Percentiles rank a stretch among this genome's conserved stretches.
Evolutionary conservation across 2,888 invertebrate species (phyloP).

Genomic region (Himalopsyche anomala): DNA sequence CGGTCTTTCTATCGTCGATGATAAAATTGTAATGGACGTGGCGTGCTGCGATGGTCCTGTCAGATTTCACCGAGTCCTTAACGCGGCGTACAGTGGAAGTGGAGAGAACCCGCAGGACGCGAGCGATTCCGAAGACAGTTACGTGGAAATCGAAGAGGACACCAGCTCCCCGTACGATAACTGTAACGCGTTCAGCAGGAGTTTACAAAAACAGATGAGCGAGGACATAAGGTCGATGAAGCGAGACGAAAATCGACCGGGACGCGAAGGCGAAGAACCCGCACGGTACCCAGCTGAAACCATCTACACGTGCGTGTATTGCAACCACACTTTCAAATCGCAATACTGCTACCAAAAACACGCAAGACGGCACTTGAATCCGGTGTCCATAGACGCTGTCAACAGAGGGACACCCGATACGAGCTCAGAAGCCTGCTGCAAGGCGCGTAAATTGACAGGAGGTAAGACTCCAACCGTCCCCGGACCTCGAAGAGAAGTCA

Average conservation of each 20-base stretch:
- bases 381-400: slow-evolving; percentile 64
- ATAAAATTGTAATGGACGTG: slow-evolving; percentile 86
- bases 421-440: slow-evolving; percentile 46
- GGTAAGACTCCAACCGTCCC: slow-evolving; percentile 67
- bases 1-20: slow-evolving; percentile 61
- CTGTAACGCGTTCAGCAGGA: slow-evolving; percentile 65
- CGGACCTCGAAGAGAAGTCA: slow-evolving; percentile 77
- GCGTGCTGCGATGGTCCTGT: slow-evolving; percentile 95
- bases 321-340: slow-evolving; percentile 88
- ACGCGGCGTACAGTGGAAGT: slow-evolving; percentile 82
- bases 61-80: slow-evolving; percentile 89
- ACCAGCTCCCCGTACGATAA: slow-evolving; percentile 65
- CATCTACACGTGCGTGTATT: slow-evolving; percentile 83
- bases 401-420: slow-evolving; percentile 59
- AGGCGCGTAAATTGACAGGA: slow-evolving; percentile 51
- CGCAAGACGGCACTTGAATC: slow-evolving; percentile 72
- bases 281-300: slow-evolving; percentile 68
- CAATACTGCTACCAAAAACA: slow-evolving; percentile 92
- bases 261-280: slow-evolving; percentile 67
- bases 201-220: slow-evolving; percentile 73
- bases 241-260: slow-evolving; percentile 66
- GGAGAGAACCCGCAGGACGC: slow-evolving; percentile 64
- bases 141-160: slow-evolving; percentile 64
- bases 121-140: slow-evolving; percentile 66
- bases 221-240: slow-evolving; percentile 75